Percentiles rank a stretch among this genome's conserved stretches.
These are phyloP conservation scores for Condylura cristata DNA, from an alignment of 2,113 vertebrate species.

Conservation along the genomic window DNA sequence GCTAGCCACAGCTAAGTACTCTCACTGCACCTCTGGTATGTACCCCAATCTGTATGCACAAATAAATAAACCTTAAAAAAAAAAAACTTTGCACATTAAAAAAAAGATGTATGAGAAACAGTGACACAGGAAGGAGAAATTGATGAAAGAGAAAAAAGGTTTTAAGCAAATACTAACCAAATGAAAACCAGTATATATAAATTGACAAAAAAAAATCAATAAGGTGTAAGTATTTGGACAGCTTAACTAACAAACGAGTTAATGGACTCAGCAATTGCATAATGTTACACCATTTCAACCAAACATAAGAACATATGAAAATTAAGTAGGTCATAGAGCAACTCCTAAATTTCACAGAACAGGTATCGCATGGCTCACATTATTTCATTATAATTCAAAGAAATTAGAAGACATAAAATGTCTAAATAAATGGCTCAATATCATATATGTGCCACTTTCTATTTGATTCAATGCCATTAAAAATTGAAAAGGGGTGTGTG, in stretches of 20 bases:
- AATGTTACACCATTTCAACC: not conserved
- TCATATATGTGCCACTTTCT: not conserved
- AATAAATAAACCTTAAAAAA: too few species aligned
- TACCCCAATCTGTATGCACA: too few species aligned
- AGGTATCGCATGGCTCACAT: not conserved
- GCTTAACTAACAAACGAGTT: not conserved
- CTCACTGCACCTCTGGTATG: too few species aligned
- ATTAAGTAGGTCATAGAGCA: not conserved
- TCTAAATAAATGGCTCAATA: not conserved
- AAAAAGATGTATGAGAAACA: not conserved
- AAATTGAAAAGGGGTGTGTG: not conserved
- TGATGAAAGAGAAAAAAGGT: constrained; percentile 33
- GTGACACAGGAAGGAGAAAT: not conserved
- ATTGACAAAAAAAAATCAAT: not conserved
- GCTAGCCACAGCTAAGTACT: too few species aligned
- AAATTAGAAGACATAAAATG: not conserved
- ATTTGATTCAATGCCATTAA: not conserved
- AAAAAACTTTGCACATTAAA: too few species aligned
- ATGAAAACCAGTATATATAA: not conserved
- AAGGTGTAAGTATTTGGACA: not conserved
- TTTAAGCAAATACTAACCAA: constrained; percentile 1
- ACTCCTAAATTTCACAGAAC: not conserved
- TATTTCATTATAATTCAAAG: constrained; percentile 23
- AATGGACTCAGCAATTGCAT: not conserved
- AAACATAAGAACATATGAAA: not conserved